Evolutionary conservation across 2,888 invertebrate genomes (phyloP), one percentile per base, ranked within the genome.

Genomic region (Graphium colonna): DNA sequence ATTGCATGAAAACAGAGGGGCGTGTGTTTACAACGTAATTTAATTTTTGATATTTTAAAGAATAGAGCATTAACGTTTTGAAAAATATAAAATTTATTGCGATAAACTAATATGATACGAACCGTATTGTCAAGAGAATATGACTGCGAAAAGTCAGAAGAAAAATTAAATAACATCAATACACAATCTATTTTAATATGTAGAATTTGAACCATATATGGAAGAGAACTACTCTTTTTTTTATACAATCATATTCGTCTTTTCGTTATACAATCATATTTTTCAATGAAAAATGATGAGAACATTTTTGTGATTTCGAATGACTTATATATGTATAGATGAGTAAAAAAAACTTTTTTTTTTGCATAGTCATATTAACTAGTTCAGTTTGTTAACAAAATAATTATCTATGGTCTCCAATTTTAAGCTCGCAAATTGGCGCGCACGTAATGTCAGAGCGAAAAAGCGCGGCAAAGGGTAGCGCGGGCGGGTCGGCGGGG

Each of bases 381-480:
- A 28, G 8, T 7, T 8, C 8, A 28, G 28, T 28, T 8, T 4
- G 5, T 8, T 28, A 28, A 28, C 33, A 15, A 42, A 46, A 40
- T 12, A 18, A 15, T 21, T 65, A 67, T 66, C 64, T 58, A 62
- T 65, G 76, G 74, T n/a, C n/a, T n/a, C n/a, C n/a, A n/a, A n/a
- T n/a, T n/a, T n/a, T n/a, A 74, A 71, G 63, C 73, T 70, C 73
- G 75, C 72, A 76, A 77, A 76, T 78, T 73, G 71, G 67, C 65
- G 73, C 69, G 71, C 65, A 60, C 67, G 73, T 69, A 73, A 70
- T 63, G 69, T 69, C 73, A 65, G 66, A 61, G 62, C 59, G 47
- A n/a, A n/a, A n/a, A 48, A 44, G 46, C 52, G 46, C 56, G 54
- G 62, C 45, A 72, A 68, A 69, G 69, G 51, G 52, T 52, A 60